Evolutionary conservation across 1,140 invertebrate species (phyloP).

Genomic region (Philopotamus ludificatus): DNA sequence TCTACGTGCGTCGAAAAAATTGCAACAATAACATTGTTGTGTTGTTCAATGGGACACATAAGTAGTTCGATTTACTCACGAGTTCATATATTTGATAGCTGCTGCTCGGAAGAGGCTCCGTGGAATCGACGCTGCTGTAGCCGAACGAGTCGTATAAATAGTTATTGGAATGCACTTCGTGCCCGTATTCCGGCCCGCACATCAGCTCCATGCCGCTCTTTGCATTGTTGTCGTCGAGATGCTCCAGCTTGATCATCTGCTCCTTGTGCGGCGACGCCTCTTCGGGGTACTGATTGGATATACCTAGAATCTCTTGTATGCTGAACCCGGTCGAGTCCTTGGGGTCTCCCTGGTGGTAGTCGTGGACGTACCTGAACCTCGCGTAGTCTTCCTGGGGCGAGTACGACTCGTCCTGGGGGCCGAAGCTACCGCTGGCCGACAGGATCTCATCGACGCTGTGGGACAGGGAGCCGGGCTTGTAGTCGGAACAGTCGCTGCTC

Average conservation of each 20-base stretch:
- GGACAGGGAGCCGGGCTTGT: slow-evolving; percentile 41
- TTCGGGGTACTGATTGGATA: slow-evolving; percentile 47
- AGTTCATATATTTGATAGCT: too few relatives aligned
- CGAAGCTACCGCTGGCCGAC: slow-evolving; percentile 39
- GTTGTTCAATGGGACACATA: too few relatives aligned
- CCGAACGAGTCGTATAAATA: too few relatives aligned
- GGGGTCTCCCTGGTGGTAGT: slow-evolving; percentile 48
- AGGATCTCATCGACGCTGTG: slow-evolving; percentile 54
- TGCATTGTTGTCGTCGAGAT: not conserved
- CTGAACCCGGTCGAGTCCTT: slow-evolving; percentile 54
- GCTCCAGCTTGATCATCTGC: slow-evolving; percentile 31
- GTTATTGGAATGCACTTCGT: too few relatives aligned
- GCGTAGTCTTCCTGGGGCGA: slow-evolving; percentile 14
- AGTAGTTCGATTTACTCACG: too few relatives aligned
- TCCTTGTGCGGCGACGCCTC: slow-evolving; percentile 44
- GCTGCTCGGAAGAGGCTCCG: too few relatives aligned
- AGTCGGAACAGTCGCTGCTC: slow-evolving; percentile 13
- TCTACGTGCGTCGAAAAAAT: too few relatives aligned
- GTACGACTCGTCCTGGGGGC: slow-evolving; percentile 15
- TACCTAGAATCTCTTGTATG: slow-evolving; percentile 54
- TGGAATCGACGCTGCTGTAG: too few relatives aligned
- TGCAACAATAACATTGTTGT: too few relatives aligned
- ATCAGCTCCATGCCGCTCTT: not conserved
- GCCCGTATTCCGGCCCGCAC: not conserved
- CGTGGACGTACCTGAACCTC: slow-evolving; percentile 1